Conservation (phyloP, 2,888 invertebrate genomes). For the Ecliptopera silaceata region DNA sequence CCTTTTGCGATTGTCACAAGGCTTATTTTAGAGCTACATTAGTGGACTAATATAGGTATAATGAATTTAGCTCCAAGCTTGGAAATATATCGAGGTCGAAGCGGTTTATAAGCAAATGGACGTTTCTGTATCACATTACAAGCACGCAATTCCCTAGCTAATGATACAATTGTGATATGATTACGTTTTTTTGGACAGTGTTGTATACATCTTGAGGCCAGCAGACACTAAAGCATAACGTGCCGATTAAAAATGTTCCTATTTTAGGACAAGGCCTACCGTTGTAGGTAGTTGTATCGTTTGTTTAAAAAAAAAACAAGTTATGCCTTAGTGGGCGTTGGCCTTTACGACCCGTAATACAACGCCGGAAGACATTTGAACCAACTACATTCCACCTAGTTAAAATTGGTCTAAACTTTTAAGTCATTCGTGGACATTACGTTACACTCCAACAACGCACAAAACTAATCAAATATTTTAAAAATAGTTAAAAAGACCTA, state of each 20-base stretch:
- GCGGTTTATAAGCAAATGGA: conserved; percentile 50
- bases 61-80: not conserved
- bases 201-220: conserved; percentile 6
- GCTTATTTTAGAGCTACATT: too few relatives aligned
- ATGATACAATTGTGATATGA: conserved; percentile 34
- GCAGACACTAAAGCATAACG: conserved; percentile 2
- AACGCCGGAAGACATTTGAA: conserved; percentile 50
- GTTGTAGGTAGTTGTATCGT: not conserved
- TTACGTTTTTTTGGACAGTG: conserved; percentile 31
- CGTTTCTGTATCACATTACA: conserved; percentile 34
- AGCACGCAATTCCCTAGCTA: conserved; percentile 22
- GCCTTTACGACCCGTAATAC: conserved; percentile 5
- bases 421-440: conserved; percentile 29
- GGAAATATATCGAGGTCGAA: conserved; percentile 41
- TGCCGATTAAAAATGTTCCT: not conserved
- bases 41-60: not conserved
- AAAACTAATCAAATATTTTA: conserved; percentile 9
- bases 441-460: conserved; percentile 12
- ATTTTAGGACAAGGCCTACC: not conserved
- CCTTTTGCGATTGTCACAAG: too few relatives aligned
- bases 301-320: not conserved
- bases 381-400: conserved; percentile 39
- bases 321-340: not conserved
- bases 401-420: conserved; percentile 51
- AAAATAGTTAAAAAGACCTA: conserved; percentile 14